Conservation (phyloP, 1,140 invertebrate genomes). For the Hylaeus volcanicus region DNA sequence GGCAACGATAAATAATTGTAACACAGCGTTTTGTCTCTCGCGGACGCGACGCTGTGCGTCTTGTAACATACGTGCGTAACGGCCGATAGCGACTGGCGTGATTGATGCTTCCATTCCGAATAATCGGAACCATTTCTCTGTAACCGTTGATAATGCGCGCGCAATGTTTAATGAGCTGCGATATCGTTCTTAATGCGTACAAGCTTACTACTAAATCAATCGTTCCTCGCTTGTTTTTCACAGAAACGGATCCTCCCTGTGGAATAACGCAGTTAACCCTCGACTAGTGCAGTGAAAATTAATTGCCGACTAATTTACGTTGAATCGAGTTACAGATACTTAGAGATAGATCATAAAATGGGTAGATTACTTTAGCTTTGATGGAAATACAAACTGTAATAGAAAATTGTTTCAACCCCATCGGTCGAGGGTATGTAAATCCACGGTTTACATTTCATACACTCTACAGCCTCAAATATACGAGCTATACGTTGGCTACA, state of each 20-base stretch:
- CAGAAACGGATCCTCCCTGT: background rate
- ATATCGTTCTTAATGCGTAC: constrained; percentile 34
- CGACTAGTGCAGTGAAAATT: too few species aligned
- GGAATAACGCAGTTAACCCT: background rate
- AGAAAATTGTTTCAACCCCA: too few species aligned
- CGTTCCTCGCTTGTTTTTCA: constrained; percentile 44
- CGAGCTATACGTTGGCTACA: background rate
- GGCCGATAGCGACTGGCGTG: constrained; percentile 24
- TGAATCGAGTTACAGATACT: too few species aligned
- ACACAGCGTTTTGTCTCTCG: background rate
- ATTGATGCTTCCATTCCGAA: constrained; percentile 47
- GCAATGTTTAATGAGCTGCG: constrained; percentile 48
- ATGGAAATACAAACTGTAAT: too few species aligned
- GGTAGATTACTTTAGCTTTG: too few species aligned
- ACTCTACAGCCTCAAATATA: too few species aligned
- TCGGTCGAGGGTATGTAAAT: background rate
- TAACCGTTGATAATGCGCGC: constrained; percentile 37
- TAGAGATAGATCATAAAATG: too few species aligned
- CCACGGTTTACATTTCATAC: background rate
- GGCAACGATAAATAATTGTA: background rate
- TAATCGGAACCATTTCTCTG: constrained; percentile 41
- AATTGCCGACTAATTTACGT: background rate
- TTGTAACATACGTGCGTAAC: constrained; percentile 17
- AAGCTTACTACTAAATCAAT: constrained; percentile 37
- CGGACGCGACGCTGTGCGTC: background rate